Evolutionary conservation across 2,797 vertebrate species (phyloP), one percentile per base, ranked within the genome.

Genomic region (Fistularia tabacaria): DNA sequence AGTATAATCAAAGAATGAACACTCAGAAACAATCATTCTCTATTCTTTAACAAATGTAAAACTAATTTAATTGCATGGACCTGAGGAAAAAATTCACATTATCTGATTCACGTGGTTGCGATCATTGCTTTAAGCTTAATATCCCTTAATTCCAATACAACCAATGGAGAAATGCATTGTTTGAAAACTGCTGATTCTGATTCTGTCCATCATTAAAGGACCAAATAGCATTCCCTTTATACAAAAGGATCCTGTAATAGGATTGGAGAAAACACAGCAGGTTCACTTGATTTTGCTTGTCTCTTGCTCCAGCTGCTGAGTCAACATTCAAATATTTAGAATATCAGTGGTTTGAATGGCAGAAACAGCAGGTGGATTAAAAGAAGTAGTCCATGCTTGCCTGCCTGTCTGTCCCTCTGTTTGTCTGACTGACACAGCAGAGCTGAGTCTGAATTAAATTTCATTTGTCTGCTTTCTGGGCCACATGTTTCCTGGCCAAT

Each of bases 401-500:
- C 13, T 39, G 38, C 10, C 53, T 50, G 48, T 10, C 59, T 60
- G 48, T 37, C 56, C 59, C 58, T 11, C 53, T 50, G 48, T 10
- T 57, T 60, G 48, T 37, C 56, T 62, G 60, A 14, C 57, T 66
- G 76, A 73, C 67, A 59, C 56, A 69, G 71, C 66, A 51, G 50
- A 51, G 48, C 44, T 1, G 43, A 67, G 52, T 47, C 59, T 52
- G 68, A 63, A 50, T 68, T 64, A 66, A 74, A 79, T 80, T 80
- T 76, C 63, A 81, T 85, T 84, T 84, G 76, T 79, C 67, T 76
- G 65, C 62, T 78, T 83, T 82, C 72, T 73, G 75, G 74, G 76
- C 73, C 80, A 86, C 82, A 78, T 78, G 70, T 77, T 83, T 83
- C 62, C 77, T 64, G 71, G 66, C 73, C 72, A 71, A 54, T 57